A percentile compares a stretch with the other conserved stretches of the same genome.
These are phyloP conservation scores for Erythrocercus mccallii DNA, from an alignment of 2,113 vertebrate species.

Conservation along the genomic window DNA sequence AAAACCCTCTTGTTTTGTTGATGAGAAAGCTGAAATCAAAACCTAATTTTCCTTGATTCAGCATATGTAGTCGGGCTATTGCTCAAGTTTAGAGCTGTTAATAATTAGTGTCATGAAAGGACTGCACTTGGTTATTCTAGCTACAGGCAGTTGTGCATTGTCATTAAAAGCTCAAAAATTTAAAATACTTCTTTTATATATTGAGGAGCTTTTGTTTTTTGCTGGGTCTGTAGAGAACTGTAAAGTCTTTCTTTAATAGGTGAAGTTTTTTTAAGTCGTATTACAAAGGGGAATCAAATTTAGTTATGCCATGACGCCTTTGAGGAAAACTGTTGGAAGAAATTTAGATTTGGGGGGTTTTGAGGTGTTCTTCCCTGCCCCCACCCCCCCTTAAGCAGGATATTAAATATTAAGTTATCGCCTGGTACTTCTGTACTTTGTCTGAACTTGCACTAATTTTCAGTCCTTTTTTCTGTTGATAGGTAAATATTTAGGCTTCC, in stretches of 20 bases:
- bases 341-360: rapidly evolving
- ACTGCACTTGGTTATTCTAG: not conserved
- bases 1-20: not conserved
- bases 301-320: not conserved
- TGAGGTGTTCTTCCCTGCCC: not conserved
- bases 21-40: not conserved
- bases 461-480: not conserved
- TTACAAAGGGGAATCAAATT: not conserved
- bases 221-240: not conserved
- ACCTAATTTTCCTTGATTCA: not conserved
- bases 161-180: not conserved
- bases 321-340: not conserved
- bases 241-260: not conserved
- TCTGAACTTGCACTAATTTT: not conserved
- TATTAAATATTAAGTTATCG: not conserved
- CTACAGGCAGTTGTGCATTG: not conserved
- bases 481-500: not conserved
- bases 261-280: not conserved
- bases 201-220: not conserved
- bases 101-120: not conserved
- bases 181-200: not conserved
- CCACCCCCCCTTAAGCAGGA: not conserved
- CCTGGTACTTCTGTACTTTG: not conserved
- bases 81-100: not conserved
- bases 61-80: rapidly evolving